Percentiles rank a stretch among this genome's conserved stretches.
Evolutionary conservation across 2,797 vertebrate species (phyloP).

Genomic region (Australoheros facetus): DNA sequence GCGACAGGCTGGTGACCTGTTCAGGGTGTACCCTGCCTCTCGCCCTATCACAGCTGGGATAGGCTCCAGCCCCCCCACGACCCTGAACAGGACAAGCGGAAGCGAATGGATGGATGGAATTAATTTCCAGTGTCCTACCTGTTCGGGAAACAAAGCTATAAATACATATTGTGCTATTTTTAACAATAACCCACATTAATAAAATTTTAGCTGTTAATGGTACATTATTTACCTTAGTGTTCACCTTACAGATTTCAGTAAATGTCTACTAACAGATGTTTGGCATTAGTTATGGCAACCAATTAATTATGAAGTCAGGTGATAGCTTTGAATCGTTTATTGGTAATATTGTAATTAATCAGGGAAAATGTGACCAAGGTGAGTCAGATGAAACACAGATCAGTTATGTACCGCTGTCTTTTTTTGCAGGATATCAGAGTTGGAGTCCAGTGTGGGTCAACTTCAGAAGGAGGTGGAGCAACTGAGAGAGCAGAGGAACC

Average conservation of each 20-base stretch:
- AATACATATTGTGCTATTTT: neutral
- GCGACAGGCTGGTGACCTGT: no score
- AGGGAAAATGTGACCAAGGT: neutral
- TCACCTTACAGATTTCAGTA: neutral
- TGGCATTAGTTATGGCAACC: neutral
- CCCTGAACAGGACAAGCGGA: no score
- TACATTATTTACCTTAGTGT: neutral
- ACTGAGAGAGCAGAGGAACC: constrained; percentile 87
- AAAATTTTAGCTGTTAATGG: neutral
- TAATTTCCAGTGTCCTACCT: neutral
- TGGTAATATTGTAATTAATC: neutral
- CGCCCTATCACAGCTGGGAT: no score
- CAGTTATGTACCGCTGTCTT: neutral
- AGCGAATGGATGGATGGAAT: no score
- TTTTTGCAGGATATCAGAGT: constrained; percentile 68
- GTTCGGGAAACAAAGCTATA: neutral
- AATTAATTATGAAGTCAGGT: neutral
- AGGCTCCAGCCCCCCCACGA: no score
- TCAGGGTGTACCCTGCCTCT: no score
- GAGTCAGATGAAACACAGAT: neutral
- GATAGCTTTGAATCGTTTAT: neutral
- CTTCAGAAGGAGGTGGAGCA: constrained; percentile 86
- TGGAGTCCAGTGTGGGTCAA: constrained; percentile 85
- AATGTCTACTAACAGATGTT: no score
- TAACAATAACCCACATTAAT: neutral